Evolutionary conservation across 2,113 vertebrate genomes (phyloP).

Genomic region (Gymnogyps californianus): DNA sequence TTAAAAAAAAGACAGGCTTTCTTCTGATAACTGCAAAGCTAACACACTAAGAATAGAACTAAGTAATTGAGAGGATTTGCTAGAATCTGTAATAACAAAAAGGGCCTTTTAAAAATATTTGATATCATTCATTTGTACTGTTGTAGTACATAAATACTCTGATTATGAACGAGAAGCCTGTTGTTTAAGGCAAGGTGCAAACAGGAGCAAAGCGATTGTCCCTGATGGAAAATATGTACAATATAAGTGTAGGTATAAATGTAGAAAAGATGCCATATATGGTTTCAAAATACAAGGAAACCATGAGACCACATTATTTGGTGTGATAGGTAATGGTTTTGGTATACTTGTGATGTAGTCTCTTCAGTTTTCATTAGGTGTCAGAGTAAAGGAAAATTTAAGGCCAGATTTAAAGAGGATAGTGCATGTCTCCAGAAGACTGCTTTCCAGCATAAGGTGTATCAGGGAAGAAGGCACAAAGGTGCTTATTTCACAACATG

Average conservation of each 20-base stretch:
- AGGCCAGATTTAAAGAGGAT: neutral
- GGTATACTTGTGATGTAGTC: neutral
- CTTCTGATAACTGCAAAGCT: neutral
- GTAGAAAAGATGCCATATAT: neutral
- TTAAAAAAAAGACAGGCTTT: neutral
- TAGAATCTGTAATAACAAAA: neutral
- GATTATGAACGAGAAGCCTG: neutral
- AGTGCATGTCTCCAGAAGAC: neutral
- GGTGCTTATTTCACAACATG: neutral
- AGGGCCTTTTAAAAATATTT: neutral
- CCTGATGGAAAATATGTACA: neutral
- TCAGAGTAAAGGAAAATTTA: neutral
- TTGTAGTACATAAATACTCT: neutral
- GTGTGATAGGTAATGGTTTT: neutral
- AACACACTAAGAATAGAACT: neutral
- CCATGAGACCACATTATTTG: neutral
- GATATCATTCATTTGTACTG: neutral
- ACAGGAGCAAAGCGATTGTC: neutral
- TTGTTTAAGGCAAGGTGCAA: neutral
- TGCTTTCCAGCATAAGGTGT: neutral
- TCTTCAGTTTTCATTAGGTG: neutral
- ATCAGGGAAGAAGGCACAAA: neutral
- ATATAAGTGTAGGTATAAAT: neutral
- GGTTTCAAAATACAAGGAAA: neutral
- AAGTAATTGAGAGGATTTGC: neutral